Evolutionary conservation across 2,113 vertebrate species (phyloP).

Genomic region (Phoenicopterus ruber): DNA sequence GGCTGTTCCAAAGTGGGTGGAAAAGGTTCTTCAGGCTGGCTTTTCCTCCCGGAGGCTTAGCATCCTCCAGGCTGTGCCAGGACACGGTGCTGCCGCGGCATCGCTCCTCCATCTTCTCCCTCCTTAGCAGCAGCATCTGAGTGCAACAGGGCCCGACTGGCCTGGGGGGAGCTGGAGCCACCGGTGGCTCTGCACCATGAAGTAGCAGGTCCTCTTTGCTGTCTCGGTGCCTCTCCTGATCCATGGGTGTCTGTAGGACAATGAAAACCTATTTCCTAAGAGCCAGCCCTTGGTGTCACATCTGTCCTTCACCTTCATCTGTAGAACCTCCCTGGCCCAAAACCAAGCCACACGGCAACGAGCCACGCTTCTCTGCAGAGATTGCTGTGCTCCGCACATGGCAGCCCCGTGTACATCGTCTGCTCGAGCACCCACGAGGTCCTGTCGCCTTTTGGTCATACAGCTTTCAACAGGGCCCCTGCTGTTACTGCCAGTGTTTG

Average conservation of each 20-base stretch:
- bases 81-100: background rate
- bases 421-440: background rate
- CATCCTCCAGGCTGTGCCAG: background rate
- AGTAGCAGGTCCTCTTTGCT: background rate
- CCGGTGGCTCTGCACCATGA: background rate
- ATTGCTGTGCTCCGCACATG: background rate
- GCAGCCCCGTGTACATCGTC: background rate
- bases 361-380: background rate
- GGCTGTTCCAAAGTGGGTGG: background rate
- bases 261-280: background rate
- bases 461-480: background rate
- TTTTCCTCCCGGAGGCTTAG: background rate
- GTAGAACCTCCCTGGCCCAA: background rate
- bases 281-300: background rate
- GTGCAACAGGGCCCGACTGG: rapidly evolving
- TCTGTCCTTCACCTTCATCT: background rate
- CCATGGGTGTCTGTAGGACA: background rate
- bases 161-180: background rate
- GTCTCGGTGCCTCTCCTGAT: background rate
- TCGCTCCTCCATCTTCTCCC: background rate
- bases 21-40: background rate
- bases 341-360: background rate
- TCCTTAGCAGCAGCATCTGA: background rate
- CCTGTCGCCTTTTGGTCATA: background rate
- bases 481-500: background rate